Percentiles rank a stretch among this genome's conserved stretches.
Evolutionary conservation across 1,140 invertebrate species (phyloP).

Genomic region (Pachypsylla venusta): DNA sequence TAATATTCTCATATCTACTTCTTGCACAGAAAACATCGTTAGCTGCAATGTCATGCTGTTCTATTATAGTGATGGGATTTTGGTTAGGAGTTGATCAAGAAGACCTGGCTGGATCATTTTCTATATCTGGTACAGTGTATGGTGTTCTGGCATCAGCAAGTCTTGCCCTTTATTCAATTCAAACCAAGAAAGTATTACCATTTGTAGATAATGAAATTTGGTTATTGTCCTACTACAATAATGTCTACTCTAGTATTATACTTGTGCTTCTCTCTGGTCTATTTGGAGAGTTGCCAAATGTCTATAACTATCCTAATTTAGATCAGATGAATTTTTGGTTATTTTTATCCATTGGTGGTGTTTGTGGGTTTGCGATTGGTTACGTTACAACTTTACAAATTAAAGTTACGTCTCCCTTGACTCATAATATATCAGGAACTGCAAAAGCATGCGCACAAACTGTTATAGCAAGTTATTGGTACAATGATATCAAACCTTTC

Average conservation of each 20-base stretch:
- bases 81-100: constrained; percentile 94
- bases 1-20: constrained; percentile 58
- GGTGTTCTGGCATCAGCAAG: constrained; percentile 83
- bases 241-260: constrained; percentile 79
- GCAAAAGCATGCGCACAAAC: constrained; percentile 98
- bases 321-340: constrained; percentile 54
- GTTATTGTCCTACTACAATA: constrained; percentile 90
- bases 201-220: constrained; percentile 74
- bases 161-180: constrained; percentile 91
- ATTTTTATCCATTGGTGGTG: constrained; percentile 71
- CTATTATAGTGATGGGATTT: constrained; percentile 79
- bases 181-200: constrained; percentile 81
- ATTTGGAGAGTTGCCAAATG: constrained; percentile 56
- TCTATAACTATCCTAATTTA: constrained; percentile 58
- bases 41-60: constrained; percentile 70
- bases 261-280: constrained; percentile 84
- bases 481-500: constrained; percentile 60
- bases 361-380: constrained; percentile 95
- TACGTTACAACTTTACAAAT: constrained; percentile 95
- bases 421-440: constrained; percentile 98
- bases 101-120: constrained; percentile 64
- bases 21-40: constrained; percentile 55
- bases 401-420: constrained; percentile 93
- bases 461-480: constrained; percentile 85
- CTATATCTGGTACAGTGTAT: constrained; percentile 74